Conservation (phyloP, 2,113 vertebrate genomes). For the Microtus oregoni region DNA sequence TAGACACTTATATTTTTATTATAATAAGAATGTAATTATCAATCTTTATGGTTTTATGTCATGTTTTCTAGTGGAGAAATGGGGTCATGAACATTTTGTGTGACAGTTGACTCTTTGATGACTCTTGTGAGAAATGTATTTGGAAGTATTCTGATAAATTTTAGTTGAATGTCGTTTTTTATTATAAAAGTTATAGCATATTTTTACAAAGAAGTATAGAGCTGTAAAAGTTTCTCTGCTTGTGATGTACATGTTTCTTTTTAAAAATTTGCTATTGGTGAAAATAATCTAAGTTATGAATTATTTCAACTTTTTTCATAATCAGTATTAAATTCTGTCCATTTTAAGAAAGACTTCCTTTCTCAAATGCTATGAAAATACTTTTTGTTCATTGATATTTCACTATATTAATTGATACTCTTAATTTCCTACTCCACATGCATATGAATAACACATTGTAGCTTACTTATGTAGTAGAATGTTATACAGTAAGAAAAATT, state of each 20-base stretch:
- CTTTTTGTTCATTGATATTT: not conserved
- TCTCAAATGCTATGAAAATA: not conserved
- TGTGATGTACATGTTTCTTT: not conserved
- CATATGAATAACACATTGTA: not conserved
- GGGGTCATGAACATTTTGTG: not conserved
- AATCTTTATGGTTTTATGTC: not conserved
- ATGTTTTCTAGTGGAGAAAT: not conserved
- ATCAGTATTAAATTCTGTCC: not conserved
- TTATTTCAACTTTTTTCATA: not conserved
- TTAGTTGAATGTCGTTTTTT: not conserved
- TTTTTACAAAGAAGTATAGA: not conserved
- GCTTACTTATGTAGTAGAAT: not conserved
- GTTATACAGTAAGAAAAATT: not conserved
- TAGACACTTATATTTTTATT: not conserved
- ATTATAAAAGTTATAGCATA: not conserved
- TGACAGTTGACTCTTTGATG: not conserved
- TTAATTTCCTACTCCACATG: not conserved
- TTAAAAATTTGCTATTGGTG: slow-evolving; percentile 2
- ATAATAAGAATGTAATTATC: not conserved
- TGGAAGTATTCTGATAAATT: not conserved
- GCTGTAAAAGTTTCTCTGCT: not conserved
- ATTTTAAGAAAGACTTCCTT: not conserved
- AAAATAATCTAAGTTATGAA: not conserved
- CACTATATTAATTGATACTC: not conserved
- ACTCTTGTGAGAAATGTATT: not conserved